Conservation (phyloP, 2,113 vertebrate genomes). For the Smithornis capensis region DNA sequence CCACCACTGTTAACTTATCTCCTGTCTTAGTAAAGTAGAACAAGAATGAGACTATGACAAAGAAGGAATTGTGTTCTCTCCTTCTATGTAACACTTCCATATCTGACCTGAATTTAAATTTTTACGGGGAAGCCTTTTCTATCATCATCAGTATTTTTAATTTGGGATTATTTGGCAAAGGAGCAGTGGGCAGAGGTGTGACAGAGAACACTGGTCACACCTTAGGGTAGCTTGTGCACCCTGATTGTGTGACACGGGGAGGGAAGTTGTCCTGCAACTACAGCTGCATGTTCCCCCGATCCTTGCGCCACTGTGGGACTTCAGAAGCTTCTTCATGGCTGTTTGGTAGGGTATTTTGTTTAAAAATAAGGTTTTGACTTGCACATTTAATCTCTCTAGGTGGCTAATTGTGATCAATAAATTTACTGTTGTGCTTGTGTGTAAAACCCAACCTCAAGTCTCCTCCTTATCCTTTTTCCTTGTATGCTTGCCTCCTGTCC, state of each 20-base stretch:
- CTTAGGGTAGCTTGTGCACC: accelerated
- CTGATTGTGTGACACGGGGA: accelerated
- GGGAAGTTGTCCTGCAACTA: background rate
- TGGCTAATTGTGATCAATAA: background rate
- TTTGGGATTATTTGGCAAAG: background rate
- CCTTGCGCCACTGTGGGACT: background rate
- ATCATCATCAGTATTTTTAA: background rate
- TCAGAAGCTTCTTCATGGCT: background rate
- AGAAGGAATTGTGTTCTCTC: background rate
- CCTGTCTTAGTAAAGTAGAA: background rate
- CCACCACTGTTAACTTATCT: background rate
- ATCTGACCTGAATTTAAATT: background rate
- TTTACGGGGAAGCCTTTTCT: background rate
- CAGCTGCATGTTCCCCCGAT: accelerated
- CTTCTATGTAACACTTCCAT: background rate
- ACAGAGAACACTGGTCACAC: background rate
- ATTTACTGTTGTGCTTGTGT: background rate
- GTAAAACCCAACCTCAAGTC: background rate
- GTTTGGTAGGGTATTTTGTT: background rate
- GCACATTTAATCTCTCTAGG: background rate
- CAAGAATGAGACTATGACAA: background rate
- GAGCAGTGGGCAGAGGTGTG: too few species aligned
- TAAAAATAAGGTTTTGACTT: background rate
- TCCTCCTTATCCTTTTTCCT: background rate
- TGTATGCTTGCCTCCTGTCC: accelerated